Conservation (phyloP, 2,797 vertebrate genomes). For the Sebastes trivittatus region DNA sequence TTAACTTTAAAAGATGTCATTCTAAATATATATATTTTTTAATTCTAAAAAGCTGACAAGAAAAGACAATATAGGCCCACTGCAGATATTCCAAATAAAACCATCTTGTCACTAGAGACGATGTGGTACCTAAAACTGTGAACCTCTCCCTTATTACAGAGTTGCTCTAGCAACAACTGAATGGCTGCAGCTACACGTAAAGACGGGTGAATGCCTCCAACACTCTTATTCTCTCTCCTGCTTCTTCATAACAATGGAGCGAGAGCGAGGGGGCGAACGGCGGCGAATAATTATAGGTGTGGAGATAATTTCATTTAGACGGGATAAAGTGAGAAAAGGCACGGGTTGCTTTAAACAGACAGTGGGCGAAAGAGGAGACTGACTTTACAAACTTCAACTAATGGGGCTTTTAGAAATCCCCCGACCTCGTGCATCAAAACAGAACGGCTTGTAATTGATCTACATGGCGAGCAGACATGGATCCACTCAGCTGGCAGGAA, state of each 20-base stretch:
- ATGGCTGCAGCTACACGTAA: slow-evolving; percentile 11
- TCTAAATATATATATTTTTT: background rate
- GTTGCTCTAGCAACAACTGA: slow-evolving; percentile 38
- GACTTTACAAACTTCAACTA: slow-evolving; percentile 21
- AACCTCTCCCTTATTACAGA: background rate
- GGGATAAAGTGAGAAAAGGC: background rate
- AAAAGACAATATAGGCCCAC: background rate
- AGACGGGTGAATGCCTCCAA: background rate
- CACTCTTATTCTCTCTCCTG: background rate
- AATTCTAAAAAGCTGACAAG: background rate
- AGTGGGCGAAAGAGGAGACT: background rate
- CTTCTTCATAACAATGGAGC: slow-evolving; percentile 4
- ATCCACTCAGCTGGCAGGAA: slow-evolving; percentile 9
- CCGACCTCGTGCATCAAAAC: background rate
- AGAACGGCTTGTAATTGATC: slow-evolving; percentile 48
- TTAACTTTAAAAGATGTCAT: background rate
- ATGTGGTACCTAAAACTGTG: background rate
- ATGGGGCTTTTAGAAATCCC: slow-evolving; percentile 38
- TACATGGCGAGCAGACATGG: background rate
- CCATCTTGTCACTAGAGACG: background rate
- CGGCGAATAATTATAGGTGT: slow-evolving; percentile 25
- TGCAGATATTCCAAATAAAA: background rate
- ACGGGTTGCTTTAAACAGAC: background rate
- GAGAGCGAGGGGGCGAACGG: background rate
- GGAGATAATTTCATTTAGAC: slow-evolving; percentile 35